phyloP scores from a whole-genome alignment of 2,113 vertebrate genomes.

The Crypturellus undulatus region DNA sequence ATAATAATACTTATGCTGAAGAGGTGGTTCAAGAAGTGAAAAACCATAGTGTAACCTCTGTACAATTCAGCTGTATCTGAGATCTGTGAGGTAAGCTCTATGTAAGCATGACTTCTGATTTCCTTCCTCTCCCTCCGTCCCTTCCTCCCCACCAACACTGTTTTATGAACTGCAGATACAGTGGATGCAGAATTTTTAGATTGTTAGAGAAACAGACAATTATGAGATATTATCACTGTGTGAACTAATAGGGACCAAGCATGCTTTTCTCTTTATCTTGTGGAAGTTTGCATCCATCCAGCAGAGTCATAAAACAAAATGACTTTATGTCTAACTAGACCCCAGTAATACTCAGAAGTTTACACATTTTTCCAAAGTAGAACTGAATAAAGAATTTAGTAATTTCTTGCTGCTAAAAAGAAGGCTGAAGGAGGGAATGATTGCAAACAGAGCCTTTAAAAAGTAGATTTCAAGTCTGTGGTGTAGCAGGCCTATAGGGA shows the following conservation, averaged over 20 bases:
- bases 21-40: neutral
- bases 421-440: neutral
- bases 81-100: neutral
- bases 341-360: neutral
- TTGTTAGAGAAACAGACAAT: neutral
- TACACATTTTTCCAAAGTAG: neutral
- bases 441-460: neutral
- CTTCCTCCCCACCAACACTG: neutral
- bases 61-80: neutral
- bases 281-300: neutral
- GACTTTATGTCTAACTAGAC: neutral
- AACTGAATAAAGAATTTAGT: neutral
- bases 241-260: neutral
- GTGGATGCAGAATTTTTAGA: neutral
- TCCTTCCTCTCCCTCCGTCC: fast-evolving
- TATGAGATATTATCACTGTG: neutral
- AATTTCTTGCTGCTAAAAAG: too few species aligned
- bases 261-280: neutral
- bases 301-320: neutral
- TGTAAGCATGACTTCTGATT: neutral
- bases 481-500: neutral
- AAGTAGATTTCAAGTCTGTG: neutral
- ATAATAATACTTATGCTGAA: neutral
- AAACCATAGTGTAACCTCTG: neutral
- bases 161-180: neutral